These are phyloP conservation scores for Apis cerana DNA, from an alignment of 1,140 invertebrate species.

Conservation along the genomic window DNA sequence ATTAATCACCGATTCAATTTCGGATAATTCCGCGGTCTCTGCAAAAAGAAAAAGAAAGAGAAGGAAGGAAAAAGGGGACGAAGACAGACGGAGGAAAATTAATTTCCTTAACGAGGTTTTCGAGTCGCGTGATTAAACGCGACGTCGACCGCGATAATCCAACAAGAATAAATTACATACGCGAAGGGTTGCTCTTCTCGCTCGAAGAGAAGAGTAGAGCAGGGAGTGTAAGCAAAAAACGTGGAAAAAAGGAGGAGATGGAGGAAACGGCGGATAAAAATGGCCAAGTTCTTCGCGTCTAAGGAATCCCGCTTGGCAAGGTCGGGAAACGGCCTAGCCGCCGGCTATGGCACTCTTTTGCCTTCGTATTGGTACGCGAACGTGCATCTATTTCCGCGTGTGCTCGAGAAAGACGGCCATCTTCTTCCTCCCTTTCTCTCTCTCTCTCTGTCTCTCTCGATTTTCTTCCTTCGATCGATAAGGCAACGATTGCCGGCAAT, in stretches of 20 bases:
- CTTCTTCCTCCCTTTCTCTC: not conserved
- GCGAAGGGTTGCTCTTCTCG: not conserved
- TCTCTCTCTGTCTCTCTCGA: not conserved
- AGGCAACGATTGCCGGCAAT: not conserved
- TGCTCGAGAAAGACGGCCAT: not conserved
- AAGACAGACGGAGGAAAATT: not conserved
- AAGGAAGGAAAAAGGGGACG: not conserved
- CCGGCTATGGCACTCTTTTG: conserved; percentile 63
- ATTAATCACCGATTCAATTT: too few species aligned
- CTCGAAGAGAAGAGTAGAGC: conserved; percentile 21
- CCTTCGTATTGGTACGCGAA: conserved; percentile 27
- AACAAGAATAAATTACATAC: conserved; percentile 24
- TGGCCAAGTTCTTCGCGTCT: conserved; percentile 60
- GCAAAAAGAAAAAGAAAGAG: not conserved
- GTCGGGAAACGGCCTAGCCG: conserved; percentile 72
- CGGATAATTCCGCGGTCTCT: too few species aligned
- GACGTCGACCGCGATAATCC: conserved; percentile 14
- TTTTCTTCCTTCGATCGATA: not conserved
- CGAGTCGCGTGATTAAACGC: conserved; percentile 10
- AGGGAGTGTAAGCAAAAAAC: conserved; percentile 20
- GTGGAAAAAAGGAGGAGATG: conserved; percentile 39
- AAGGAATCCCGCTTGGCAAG: conserved; percentile 72
- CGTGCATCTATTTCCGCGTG: conserved; percentile 41
- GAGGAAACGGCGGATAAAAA: conserved; percentile 59
- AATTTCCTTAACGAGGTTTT: conserved; percentile 9